These are phyloP conservation scores for Botia almorhae DNA, from an alignment of 2,797 vertebrate genomes.

Conservation along the genomic window DNA sequence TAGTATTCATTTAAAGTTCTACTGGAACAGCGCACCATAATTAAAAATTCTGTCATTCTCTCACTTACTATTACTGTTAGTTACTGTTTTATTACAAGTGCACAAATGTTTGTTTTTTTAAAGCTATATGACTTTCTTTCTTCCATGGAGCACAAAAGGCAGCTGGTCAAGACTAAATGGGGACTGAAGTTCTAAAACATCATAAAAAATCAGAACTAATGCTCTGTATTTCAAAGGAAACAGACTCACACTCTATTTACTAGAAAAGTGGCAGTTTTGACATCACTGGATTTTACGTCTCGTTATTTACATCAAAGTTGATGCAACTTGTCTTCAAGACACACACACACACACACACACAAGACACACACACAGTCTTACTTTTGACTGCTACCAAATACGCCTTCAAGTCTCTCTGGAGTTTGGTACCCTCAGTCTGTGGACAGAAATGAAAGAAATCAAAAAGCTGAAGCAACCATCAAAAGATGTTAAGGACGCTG, in stretches of 20 bases:
- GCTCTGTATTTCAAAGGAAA: background rate
- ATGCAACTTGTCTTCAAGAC: background rate
- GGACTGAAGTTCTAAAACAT: background rate
- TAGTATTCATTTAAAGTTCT: too few relatives aligned
- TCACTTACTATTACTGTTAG: background rate
- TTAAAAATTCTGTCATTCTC: background rate
- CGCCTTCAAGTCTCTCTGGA: conserved; percentile 91
- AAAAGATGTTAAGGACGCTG: background rate
- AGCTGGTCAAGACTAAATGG: background rate
- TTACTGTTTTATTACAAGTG: too few relatives aligned
- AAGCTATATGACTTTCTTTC: background rate
- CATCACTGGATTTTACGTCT: too few relatives aligned
- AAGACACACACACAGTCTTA: conserved; percentile 68
- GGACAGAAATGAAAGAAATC: conserved; percentile 53
- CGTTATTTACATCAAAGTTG: background rate
- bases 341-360: too few relatives aligned
- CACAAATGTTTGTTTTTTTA: too few relatives aligned
- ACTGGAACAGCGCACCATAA: background rate
- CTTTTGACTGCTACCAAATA: conserved; percentile 90
- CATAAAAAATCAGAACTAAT: background rate
- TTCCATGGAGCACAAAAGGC: background rate
- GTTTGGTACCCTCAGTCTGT: conserved; percentile 87
- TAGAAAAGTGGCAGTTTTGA: too few relatives aligned
- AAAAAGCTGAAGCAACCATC: background rate
- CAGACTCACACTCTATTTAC: too few relatives aligned